A percentile compares a stretch with the other conserved stretches of the same genome.
phyloP scores from a whole-genome alignment of 2,888 invertebrate genomes.

The Pseudococcus longispinus region DNA sequence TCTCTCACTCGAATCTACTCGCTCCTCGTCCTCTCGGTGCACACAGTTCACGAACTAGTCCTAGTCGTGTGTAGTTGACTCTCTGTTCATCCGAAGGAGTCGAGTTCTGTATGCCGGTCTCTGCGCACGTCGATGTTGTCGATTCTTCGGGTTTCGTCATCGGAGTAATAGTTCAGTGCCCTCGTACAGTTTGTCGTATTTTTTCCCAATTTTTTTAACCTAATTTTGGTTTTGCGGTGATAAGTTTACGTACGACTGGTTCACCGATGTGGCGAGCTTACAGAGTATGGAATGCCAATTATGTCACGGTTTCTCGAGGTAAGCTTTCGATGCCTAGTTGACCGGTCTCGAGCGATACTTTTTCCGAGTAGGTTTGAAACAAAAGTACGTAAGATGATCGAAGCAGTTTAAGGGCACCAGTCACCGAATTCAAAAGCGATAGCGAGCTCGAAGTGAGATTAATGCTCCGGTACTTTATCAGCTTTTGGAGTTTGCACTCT shows the following conservation, averaged over 20 bases:
- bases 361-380: background rate
- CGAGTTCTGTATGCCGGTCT: background rate
- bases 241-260: background rate
- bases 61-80: background rate
- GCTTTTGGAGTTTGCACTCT: no score
- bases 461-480: no score
- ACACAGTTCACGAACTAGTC: background rate
- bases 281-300: constrained; percentile 46
- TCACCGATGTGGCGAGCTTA: background rate
- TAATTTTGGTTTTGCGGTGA: background rate
- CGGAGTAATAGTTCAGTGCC: background rate
- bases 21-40: background rate
- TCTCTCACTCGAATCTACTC: background rate
- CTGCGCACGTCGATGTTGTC: background rate
- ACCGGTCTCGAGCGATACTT: background rate
- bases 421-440: no score
- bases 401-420: no score
- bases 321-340: background rate
- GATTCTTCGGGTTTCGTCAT: background rate
- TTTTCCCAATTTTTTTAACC: background rate
- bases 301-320: constrained; percentile 26
- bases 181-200: background rate
- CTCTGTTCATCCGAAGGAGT: background rate
- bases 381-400: no score
- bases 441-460: no score